phyloP scores from a whole-genome alignment of 2,888 invertebrate species.

The Synergus umbraculus region DNA sequence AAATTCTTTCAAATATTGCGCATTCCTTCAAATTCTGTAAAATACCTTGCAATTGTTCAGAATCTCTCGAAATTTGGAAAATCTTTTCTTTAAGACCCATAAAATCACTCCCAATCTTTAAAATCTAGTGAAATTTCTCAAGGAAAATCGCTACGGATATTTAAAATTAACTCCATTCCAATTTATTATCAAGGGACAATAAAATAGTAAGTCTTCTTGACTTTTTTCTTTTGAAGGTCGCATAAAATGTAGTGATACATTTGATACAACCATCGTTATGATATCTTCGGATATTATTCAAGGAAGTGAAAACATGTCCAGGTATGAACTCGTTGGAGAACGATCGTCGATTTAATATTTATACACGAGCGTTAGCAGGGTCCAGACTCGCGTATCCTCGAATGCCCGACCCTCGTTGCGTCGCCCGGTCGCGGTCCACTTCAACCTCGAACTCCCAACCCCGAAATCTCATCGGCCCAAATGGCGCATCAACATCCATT shows the following conservation, averaged over 20 bases:
- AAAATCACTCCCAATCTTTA: too few species aligned
- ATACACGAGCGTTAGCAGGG: constrained; percentile 68
- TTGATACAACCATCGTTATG: background rate
- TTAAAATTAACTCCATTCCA: too few species aligned
- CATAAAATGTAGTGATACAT: background rate
- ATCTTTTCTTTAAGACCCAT: too few species aligned
- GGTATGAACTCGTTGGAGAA: constrained; percentile 51
- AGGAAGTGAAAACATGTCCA: constrained; percentile 58
- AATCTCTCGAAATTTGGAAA: too few species aligned
- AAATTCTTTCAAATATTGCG: too few species aligned
- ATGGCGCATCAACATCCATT: constrained; percentile 77
- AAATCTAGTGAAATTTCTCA: too few species aligned
- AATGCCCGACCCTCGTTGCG: constrained; percentile 57
- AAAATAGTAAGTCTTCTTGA: too few species aligned
- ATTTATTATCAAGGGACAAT: too few species aligned
- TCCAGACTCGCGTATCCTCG: constrained; percentile 63
- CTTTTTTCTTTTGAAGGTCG: background rate
- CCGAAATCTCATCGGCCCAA: constrained; percentile 77
- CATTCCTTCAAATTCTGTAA: too few species aligned
- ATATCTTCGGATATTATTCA: constrained; percentile 48
- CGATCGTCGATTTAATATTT: constrained; percentile 70
- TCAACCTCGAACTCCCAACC: constrained; percentile 70
- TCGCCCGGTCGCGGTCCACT: constrained; percentile 65
- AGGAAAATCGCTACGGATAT: too few species aligned
- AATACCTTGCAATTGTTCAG: too few species aligned